Evolutionary conservation across 2,113 vertebrate species (phyloP).

Genomic region (Rhea americana): DNA sequence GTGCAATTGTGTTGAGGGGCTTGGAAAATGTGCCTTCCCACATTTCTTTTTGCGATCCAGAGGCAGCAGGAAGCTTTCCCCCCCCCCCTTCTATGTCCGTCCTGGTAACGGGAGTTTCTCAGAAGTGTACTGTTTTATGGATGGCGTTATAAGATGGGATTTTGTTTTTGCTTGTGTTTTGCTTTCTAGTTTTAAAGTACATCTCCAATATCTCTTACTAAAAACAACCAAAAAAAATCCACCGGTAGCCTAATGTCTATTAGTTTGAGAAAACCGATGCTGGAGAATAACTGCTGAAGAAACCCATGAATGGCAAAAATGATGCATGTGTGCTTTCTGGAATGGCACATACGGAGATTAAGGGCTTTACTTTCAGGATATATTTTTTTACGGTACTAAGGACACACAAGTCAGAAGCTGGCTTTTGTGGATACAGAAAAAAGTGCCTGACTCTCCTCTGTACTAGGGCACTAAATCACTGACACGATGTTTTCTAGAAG

Average conservation of each 20-base stretch:
- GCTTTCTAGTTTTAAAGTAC: background rate
- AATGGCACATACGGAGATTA: fast-evolving
- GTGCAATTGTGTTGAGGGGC: background rate
- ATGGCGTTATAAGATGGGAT: background rate
- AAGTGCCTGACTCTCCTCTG: background rate
- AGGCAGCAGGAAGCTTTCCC: background rate
- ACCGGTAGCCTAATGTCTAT: background rate
- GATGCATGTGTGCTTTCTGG: background rate
- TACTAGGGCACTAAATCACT: background rate
- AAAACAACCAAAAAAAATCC: background rate
- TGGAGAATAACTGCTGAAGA: background rate
- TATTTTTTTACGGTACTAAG: background rate
- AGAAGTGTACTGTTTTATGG: background rate
- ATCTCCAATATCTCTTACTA: background rate
- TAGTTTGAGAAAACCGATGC: background rate
- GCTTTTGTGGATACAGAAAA: background rate
- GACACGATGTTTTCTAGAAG: background rate
- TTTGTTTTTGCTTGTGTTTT: background rate
- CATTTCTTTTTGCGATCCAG: background rate
- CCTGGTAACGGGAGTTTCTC: background rate
- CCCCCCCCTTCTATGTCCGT: background rate
- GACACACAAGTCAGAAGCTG: background rate
- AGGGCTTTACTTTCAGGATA: background rate
- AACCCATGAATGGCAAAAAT: background rate
- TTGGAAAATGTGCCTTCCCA: fast-evolving